Base-by-base conservation (phyloP, 2,888 invertebrate species). In the Caenorhabditis parvicauda region DNA sequence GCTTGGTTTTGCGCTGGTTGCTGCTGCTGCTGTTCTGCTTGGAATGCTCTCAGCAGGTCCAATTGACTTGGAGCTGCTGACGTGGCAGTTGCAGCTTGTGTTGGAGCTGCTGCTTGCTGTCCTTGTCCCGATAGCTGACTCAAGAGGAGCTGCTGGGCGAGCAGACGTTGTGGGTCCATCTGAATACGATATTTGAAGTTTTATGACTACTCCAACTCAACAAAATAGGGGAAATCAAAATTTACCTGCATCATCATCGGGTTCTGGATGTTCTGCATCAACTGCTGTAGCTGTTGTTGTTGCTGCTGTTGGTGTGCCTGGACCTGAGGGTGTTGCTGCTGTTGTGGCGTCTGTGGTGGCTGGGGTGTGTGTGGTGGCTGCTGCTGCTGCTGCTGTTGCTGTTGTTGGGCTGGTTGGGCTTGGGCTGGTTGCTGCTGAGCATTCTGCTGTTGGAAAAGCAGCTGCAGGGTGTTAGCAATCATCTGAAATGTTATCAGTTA, bases 241-340 rank as follows among this genome's bases (percentile, higher is more conserved):
- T n/a, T n/a, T n/a, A n/a, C n/a, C n/a, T n/a, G n/a, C n/a, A n/a
- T n/a, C n/a, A n/a, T n/a, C n/a, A n/a, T n/a, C n/a, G n/a, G n/a
- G n/a, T n/a, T n/a, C n/a, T n/a, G n/a, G n/a, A n/a, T n/a, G n/a
- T n/a, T n/a, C n/a, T n/a, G 27, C 12, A 27, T 27, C 6, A 44
- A 22, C 6, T n/a, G 21, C 45, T 35, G 37, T 7, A n/a, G 29
- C 6, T 42, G 35, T 1, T 27, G 22, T 6, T 43, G 50, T 29
- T 61, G 61, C 14, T 65, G 65, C 28, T 59, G 61, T 14, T 56
- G 56, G 6, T 51, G n/a, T n/a, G n/a, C n/a, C n/a, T n/a, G n/a
- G n/a, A n/a, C 19, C 39, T 4, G 19, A n/a, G 7, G n/a, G 4
- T 4, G n/a, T n/a, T 38, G 38, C 25, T 37, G 37, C 22, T 47